Conservation (phyloP, 37 sponge, comb jelly and placozoan species). For the Bolinopsis microptera region DNA sequence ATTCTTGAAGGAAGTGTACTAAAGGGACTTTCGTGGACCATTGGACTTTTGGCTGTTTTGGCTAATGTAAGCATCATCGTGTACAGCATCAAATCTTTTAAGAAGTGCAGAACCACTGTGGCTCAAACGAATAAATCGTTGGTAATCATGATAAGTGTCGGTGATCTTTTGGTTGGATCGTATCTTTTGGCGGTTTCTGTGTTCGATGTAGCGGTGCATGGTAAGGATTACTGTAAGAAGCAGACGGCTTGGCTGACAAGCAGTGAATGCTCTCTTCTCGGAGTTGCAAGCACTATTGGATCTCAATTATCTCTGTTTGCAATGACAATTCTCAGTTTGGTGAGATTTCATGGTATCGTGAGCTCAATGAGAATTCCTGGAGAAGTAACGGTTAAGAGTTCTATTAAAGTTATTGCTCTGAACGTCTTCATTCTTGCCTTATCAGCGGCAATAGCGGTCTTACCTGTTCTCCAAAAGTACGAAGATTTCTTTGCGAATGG, state of each 20-base stretch:
- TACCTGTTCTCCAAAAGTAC: too few relatives aligned
- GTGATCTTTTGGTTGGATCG: neutral
- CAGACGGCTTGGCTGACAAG: neutral
- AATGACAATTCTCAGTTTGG: neutral
- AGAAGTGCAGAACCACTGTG: neutral
- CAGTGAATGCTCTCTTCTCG: neutral
- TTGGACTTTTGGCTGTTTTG: neutral
- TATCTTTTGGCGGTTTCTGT: neutral
- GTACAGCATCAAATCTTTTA: neutral
- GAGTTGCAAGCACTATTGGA: neutral
- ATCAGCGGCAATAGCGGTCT: too few relatives aligned
- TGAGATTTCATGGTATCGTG: too few relatives aligned
- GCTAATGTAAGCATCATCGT: neutral
- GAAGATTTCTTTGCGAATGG: too few relatives aligned
- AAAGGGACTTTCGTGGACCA: too few relatives aligned
- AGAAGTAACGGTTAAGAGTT: too few relatives aligned
- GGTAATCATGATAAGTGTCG: neutral
- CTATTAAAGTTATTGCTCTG: too few relatives aligned
- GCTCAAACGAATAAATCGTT: neutral
- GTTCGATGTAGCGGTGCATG: neutral
- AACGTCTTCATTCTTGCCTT: too few relatives aligned
- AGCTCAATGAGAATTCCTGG: too few relatives aligned
- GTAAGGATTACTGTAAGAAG: neutral
- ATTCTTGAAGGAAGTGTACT: too few relatives aligned
- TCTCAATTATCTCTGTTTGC: neutral